phyloP scores from a whole-genome alignment of 2,888 invertebrate species.

The Rhagonycha lutea region DNA sequence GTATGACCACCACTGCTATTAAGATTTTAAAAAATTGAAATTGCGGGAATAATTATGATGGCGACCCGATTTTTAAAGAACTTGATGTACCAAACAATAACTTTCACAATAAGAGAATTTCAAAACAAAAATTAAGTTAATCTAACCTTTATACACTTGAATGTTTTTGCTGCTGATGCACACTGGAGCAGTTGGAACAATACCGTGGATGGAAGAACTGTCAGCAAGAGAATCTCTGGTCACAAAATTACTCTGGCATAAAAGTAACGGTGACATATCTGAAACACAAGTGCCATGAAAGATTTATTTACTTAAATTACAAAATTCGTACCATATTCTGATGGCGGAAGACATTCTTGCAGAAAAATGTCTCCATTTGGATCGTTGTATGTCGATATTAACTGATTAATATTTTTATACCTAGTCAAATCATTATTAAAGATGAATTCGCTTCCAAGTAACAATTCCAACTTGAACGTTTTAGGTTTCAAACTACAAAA shows the following conservation, averaged over 20 bases:
- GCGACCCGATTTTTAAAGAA: no score
- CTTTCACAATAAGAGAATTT: neutral
- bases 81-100: no score
- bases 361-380: conserved; percentile 65
- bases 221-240: conserved; percentile 60
- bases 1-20: no score
- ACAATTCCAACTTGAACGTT: conserved; percentile 69
- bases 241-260: conserved; percentile 65
- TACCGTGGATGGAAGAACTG: conserved; percentile 54
- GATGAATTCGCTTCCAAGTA: conserved; percentile 62
- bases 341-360: conserved; percentile 80
- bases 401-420: conserved; percentile 65
- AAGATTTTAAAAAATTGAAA: no score
- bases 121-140: neutral
- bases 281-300: conserved; percentile 33
- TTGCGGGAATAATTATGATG: no score
- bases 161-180: conserved; percentile 72
- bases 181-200: conserved; percentile 59
- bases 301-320: neutral
- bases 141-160: conserved; percentile 68
- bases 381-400: conserved; percentile 66
- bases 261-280: conserved; percentile 73
- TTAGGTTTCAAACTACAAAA: conserved; percentile 64
- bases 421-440: conserved; percentile 56
- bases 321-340: conserved; percentile 74